A percentile compares a stretch with the other conserved stretches of the same genome.
Evolutionary conservation across 2,113 vertebrate species (phyloP).

Genomic region (Petrocephalus zakoni): DNA sequence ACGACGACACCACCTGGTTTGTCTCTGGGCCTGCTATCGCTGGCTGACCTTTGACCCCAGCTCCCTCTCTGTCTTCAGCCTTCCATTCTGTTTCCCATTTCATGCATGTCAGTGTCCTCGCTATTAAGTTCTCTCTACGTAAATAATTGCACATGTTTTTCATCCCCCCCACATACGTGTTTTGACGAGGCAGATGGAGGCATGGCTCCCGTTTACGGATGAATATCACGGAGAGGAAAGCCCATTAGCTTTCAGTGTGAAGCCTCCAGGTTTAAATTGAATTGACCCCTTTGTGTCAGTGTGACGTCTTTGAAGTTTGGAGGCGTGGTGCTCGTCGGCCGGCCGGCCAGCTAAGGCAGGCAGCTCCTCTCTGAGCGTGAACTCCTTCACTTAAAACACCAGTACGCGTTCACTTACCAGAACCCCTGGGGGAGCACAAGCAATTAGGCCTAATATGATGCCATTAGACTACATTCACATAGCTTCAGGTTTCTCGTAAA

Average conservation of each 20-base stretch:
- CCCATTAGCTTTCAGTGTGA: background rate
- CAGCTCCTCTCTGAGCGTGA: background rate
- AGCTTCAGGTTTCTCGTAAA: background rate
- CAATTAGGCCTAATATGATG: background rate
- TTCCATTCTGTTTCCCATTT: background rate
- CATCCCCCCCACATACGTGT: background rate
- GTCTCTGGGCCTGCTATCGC: background rate
- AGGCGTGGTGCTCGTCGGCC: background rate
- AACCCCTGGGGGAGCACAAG: background rate
- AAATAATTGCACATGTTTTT: background rate
- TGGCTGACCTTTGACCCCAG: background rate
- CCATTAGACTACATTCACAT: background rate
- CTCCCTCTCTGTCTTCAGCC: background rate
- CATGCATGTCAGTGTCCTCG: background rate
- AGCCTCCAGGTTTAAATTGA: constrained; percentile 11
- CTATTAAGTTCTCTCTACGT: background rate
- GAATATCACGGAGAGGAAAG: background rate
- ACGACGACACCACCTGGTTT: background rate
- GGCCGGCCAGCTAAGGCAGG: background rate
- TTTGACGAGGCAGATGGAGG: background rate
- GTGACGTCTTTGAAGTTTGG: background rate
- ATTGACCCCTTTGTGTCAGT: background rate
- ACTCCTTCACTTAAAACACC: background rate
- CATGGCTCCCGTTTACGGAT: background rate
- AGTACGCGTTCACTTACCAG: background rate